Evolutionary conservation across 2,113 vertebrate genomes (phyloP).

Genomic region (Numenius arquata): DNA sequence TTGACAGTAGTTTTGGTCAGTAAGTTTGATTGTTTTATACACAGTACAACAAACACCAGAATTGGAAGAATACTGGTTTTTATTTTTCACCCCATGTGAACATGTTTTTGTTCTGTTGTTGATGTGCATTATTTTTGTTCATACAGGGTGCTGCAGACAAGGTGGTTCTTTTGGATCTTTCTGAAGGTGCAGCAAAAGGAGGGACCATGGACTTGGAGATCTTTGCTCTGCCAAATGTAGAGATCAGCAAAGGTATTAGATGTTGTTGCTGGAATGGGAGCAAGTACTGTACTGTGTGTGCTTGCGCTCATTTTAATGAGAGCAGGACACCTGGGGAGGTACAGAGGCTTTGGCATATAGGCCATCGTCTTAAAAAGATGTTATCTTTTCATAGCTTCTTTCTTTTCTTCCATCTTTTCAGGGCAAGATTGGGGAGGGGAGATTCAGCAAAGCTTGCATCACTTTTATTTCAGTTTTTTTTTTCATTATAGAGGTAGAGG

Average conservation of each 20-base stretch:
- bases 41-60: not conserved
- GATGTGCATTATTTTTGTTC: not conserved
- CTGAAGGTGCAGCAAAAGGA: conserved; percentile 85
- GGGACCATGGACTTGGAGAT: conserved; percentile 89
- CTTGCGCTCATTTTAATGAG: not conserved
- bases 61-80: not conserved
- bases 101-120: not conserved
- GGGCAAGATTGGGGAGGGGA: not conserved
- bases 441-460: not conserved
- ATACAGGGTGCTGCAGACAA: conserved; percentile 83
- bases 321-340: not conserved
- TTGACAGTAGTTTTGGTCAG: not conserved
- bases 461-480: not conserved
- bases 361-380: not conserved
- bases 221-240: conserved; percentile 88
- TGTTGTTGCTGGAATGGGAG: not conserved
- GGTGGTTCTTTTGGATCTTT: conserved; percentile 87
- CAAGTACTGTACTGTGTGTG: not conserved
- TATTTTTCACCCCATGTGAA: not conserved
- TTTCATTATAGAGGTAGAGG: not conserved
- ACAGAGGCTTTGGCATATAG: not conserved
- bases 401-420: not conserved
- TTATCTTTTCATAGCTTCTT: not conserved
- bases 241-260: conserved; percentile 87
- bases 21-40: not conserved